Base-by-base conservation (phyloP, 2,113 vertebrate genomes). In the Corythoichthys intestinalis region DNA sequence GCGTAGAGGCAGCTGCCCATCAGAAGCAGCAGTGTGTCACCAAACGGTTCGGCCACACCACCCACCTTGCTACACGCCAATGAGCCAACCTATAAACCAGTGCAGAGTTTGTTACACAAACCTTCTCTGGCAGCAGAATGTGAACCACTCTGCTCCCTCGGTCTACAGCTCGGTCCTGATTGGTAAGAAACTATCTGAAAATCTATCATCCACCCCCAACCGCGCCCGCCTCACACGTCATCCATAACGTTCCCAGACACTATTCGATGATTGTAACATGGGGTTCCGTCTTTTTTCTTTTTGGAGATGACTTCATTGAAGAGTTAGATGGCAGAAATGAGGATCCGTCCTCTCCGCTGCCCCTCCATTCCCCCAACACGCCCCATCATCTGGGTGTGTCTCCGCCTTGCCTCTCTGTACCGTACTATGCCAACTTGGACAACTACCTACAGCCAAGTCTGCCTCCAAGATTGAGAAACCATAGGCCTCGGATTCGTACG, bases 121-220 rank as follows among this genome's bases (percentile, higher is more conserved):
- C 53, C 57, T 81, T 46, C 71, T 86, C 47, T 81, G 84, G 83
- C 74, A 79, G 53, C 74, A 75, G 61, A 84, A 70, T n/a, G 39
- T 81, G 59, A 83, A 79, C 70, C 79, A 49, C 49, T 87, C 86
- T 0, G 47, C 77, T 1, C 84, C 86, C 3, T 81, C 85, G 0
- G 76, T 82, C 60, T 88, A 73, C 84, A 74, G 73, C 67, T 85
- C 88, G 0, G 53, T 86, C 6, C n/a, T 82, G n/a, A 81, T 87
- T n/a, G 87, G 89, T 91, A 90, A 90, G 86, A 76, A 78, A 66
- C 61, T 15, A 69, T 63, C 41, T 58, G 63, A 12, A 44, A 44
- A 44, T 44, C 17, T 3, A n/a, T 49, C 12, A 39, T n/a, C 49
- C 67, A 61, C 67, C 61, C 46, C 41, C 37, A 38, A 0, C 52